Evolutionary conservation across 64 coral and sea anemone species (phyloP).

Genomic region (Pachyseris speciosa): DNA sequence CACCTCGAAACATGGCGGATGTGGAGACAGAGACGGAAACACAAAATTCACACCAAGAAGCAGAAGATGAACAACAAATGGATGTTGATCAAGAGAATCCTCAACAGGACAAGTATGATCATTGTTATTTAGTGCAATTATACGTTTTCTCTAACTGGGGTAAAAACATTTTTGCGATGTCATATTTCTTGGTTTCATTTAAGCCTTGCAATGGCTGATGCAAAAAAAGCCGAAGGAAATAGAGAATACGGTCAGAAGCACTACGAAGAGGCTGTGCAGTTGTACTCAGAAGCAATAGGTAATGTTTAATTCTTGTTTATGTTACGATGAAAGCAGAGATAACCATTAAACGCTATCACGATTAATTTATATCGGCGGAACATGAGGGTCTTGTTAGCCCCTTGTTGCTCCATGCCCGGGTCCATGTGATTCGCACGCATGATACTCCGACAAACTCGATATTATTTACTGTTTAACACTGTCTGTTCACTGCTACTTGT

Average conservation of each 20-base stretch:
- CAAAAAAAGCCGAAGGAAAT: slow-evolving; percentile 89
- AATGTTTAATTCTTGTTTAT: background rate
- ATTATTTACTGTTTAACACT: too few relatives aligned
- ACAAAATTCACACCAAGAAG: background rate
- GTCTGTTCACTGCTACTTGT: too few relatives aligned
- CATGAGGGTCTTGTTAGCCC: too few relatives aligned
- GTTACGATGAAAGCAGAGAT: background rate
- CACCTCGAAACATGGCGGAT: slow-evolving; percentile 31
- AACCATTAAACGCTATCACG: background rate
- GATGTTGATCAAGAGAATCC: slow-evolving; percentile 49
- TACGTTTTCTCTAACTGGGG: background rate
- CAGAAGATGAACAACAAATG: slow-evolving; percentile 31
- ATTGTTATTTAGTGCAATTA: background rate
- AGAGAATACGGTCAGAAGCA: slow-evolving; percentile 66
- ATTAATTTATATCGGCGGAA: too few relatives aligned
- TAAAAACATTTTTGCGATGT: background rate
- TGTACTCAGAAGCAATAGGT: slow-evolving; percentile 99
- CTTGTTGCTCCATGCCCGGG: too few relatives aligned
- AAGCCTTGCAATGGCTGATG: slow-evolving; percentile 73
- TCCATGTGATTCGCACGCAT: too few relatives aligned
- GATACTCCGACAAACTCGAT: too few relatives aligned
- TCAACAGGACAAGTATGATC: slow-evolving; percentile 33
- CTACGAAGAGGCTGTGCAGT: slow-evolving; percentile 62
- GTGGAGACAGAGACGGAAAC: background rate
- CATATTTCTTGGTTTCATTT: slow-evolving; percentile 1